These are phyloP conservation scores for Aphidius gifuensis DNA, from an alignment of 1,140 invertebrate genomes.

Conservation along the genomic window DNA sequence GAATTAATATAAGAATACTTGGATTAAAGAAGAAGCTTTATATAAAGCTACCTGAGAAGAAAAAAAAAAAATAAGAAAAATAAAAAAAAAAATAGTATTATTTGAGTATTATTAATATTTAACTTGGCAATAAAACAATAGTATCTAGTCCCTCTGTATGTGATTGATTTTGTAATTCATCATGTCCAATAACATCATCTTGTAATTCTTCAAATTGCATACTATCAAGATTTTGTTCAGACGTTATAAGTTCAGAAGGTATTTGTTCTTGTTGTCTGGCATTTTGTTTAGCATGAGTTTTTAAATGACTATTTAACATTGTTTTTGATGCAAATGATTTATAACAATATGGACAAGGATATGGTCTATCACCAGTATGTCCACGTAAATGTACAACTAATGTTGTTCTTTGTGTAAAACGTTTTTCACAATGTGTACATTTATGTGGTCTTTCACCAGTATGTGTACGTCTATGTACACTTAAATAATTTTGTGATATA, in stretches of 20 bases:
- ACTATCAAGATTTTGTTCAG: conserved; percentile 8
- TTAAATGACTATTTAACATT: conserved; percentile 52
- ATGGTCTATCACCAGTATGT: conserved; percentile 64
- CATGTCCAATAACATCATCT: conserved; percentile 10
- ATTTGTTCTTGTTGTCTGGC: conserved; percentile 37
- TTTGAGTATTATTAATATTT: neutral
- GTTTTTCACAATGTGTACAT: conserved; percentile 68
- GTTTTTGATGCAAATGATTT: conserved; percentile 54
- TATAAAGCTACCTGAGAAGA: too few relatives aligned
- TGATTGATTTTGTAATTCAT: conserved; percentile 16
- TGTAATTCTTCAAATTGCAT: conserved; percentile 15
- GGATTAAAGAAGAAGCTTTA: too few relatives aligned
- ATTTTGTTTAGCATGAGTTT: conserved; percentile 51
- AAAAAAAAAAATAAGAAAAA: too few relatives aligned
- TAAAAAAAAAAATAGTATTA: too few relatives aligned
- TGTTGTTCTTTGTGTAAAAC: conserved; percentile 67
- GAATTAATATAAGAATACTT: too few relatives aligned
- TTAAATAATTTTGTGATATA: conserved; percentile 68
- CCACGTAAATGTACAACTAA: conserved; percentile 56
- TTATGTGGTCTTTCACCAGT: conserved; percentile 66
- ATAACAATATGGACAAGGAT: conserved; percentile 59
- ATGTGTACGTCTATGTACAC: conserved; percentile 70
- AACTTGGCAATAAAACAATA: conserved; percentile 24
- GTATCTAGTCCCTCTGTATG: conserved; percentile 16
- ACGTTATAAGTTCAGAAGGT: neutral